Conservation (phyloP, 2,888 invertebrate genomes). For the Creontiades dilutus region DNA sequence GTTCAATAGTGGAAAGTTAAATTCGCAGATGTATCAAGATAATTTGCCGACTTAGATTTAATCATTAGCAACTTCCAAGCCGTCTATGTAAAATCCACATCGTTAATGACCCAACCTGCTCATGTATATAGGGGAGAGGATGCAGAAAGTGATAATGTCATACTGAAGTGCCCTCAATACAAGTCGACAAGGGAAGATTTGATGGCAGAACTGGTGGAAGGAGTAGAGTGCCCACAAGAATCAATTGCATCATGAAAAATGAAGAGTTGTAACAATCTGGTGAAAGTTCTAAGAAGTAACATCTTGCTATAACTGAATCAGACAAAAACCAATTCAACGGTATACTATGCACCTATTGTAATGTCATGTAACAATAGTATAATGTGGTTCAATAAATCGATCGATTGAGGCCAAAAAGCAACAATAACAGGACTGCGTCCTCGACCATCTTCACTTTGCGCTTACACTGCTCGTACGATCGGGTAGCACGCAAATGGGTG, state of each 20-base stretch:
- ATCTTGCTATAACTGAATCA: background rate
- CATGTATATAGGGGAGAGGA: background rate
- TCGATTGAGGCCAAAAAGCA: background rate
- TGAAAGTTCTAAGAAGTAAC: background rate
- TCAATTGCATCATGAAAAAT: background rate
- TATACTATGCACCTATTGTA: background rate
- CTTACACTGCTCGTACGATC: no score
- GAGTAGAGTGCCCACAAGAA: background rate
- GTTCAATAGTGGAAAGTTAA: background rate
- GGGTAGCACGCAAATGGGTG: no score
- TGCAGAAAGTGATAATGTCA: background rate
- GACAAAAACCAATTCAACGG: background rate
- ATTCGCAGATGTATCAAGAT: background rate
- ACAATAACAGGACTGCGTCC: no score
- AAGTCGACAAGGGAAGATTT: background rate
- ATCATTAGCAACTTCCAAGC: background rate
- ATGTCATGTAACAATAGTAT: background rate
- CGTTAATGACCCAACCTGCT: background rate
- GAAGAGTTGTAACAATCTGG: background rate
- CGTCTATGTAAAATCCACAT: background rate
- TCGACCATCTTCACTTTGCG: no score
- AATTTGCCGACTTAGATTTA: background rate
- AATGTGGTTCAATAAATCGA: background rate
- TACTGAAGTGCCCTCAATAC: background rate
- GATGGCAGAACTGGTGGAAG: background rate